Evolutionary conservation across 2,888 invertebrate genomes (phyloP).

Genomic region (Caenorhabditis zanzibari): DNA sequence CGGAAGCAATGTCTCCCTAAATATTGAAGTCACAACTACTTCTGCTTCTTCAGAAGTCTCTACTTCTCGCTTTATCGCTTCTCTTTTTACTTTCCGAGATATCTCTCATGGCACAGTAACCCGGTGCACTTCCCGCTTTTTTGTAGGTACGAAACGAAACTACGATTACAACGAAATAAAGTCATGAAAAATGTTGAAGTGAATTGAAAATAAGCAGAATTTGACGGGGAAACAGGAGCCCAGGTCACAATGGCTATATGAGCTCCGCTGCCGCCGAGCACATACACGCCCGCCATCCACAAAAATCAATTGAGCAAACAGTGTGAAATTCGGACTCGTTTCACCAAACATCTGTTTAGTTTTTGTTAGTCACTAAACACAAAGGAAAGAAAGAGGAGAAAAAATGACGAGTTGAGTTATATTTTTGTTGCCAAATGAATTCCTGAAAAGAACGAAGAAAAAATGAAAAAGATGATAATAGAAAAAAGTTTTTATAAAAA

Average conservation of each 20-base stretch:
- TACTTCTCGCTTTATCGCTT: neutral
- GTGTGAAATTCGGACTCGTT: constrained; percentile 57
- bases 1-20: too few relatives aligned
- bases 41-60: neutral
- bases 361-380: constrained; percentile 45
- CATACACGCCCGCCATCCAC: constrained; percentile 32
- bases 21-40: neutral
- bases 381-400: neutral
- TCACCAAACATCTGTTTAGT: constrained; percentile 41
- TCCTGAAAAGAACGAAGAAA: neutral
- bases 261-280: constrained; percentile 30
- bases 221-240: constrained; percentile 14
- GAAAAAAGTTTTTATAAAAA: too few relatives aligned
- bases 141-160: constrained; percentile 9
- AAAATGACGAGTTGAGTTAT: constrained; percentile 27
- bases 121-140: constrained; percentile 1
- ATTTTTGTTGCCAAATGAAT: neutral
- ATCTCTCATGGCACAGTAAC: constrained; percentile 40
- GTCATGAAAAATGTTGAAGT: constrained; percentile 14
- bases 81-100: constrained; percentile 21
- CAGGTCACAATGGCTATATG: constrained; percentile 37
- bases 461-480: neutral
- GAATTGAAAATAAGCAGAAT: neutral
- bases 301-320: constrained; percentile 67
- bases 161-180: constrained; percentile 11